Base-by-base conservation (phyloP, 1,140 invertebrate genomes). In the Brachionus plicatilis region DNA sequence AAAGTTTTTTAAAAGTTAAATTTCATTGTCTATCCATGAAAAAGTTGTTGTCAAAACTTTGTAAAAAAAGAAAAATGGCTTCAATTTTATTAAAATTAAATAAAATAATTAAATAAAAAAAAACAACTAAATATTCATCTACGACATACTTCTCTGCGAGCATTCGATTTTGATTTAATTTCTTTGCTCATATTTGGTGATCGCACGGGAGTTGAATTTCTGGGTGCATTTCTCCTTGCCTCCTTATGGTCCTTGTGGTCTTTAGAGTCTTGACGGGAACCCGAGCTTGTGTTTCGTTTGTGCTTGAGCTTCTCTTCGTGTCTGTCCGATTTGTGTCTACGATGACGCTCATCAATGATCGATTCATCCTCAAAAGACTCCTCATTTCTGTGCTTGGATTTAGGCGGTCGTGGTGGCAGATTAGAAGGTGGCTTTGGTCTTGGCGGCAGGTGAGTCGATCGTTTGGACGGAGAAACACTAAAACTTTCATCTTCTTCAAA, bases 351-450 rank as follows among this genome's bases (percentile, higher is more conserved):
- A n/a, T 72, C 68, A 43, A 47, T 41, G 17, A 72, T 43, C 8
- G 68, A 72, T 11, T 41, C 12, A 5, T 72, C 68, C 1, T 72
- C 68, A 72, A 72, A 72, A 17, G 68, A 72, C 17, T 72, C 66
- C 33, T 68, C 68, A 72, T 72, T 72, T 72, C 68, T 41, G 17
- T 76, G 43, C 17, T 76, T 76, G 1, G 70, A 75, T 17, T 43
- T 75, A 8, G 72, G 72, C 24, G 72, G 72, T 53, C 72, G 43
- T 27, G 72, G 72, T 50, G 72, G 72, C n/a, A 76, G 27, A 50
- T 76, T 47, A 12, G 72, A 76, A 1, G 72, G 72, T 8, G 45
- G 41, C 20, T 47, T 47, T 27, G 72, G 72, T 50, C 72, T 47
- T 76, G 72, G 72, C 47, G 72, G 72, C 11, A 50, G 27, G 9